Base-by-base conservation (phyloP, 2,797 vertebrate genomes). In the Moxostoma hubbsi region DNA sequence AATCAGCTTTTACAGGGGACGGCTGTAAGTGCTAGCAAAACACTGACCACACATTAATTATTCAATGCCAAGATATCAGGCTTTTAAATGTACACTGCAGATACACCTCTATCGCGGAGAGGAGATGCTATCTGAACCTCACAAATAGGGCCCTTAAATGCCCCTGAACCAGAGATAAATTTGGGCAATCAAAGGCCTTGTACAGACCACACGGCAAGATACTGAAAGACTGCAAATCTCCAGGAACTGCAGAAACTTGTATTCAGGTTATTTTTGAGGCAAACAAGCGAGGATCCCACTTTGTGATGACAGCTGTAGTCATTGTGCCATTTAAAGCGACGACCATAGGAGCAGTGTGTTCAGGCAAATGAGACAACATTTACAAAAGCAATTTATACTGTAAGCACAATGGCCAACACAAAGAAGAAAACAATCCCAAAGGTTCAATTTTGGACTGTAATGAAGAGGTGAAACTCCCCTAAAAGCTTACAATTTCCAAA, bases 41-140 rank as follows among this genome's bases (percentile, higher is more conserved):
- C 68, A 75, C 78, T 83, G 82, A 81, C 84, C 80, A 68, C 86
- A 79, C 80, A 85, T 86, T 73, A 82, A 86, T 85, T 79, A 86
- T 86, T 86, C 70, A 86, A 54, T 68, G 72, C 50, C 2, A 59
- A 47, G 68, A 66, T 77, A 62, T 75, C 68, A 46, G 47, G 57
- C 75, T 75, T 73, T 76, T 77, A 79, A 77, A 77, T 81, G 72
- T 66, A 63, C 63, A 72, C 67, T 72, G 55, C 68, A 82, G 71
- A 80, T 74, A 80, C 70, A 79, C 63, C 80, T 81, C 63, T 9
- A 50, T 15, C 61, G 69, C 0, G 5, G 55, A 11, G 54, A 53
- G 59, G 68, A 76, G 81, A 82, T 82, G 81, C 79, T 81, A 81
- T 84, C 81, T 70, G 24, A 79, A 51, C 72, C 83, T 77, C 77